Conservation (phyloP, 2,113 vertebrate species). For the Oreochromis niloticus region DNA sequence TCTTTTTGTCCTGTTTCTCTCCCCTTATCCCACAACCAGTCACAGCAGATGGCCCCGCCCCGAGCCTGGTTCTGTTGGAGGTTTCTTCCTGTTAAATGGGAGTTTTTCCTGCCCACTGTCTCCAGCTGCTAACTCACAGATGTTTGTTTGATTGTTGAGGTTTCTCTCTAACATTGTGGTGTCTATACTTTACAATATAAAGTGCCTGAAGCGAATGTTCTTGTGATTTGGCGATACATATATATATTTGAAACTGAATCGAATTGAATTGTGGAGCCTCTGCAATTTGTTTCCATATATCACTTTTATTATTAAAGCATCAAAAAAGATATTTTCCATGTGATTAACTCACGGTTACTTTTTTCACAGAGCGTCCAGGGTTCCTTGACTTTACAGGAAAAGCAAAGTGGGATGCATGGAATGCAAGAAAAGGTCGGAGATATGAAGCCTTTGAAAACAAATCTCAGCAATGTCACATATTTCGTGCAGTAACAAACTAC, state of each 20-base stretch:
- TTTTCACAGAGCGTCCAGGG: conserved; percentile 78
- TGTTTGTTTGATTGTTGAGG: no score
- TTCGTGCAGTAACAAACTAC: not conserved
- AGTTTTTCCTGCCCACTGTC: no score
- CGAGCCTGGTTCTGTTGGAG: no score
- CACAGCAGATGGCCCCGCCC: no score
- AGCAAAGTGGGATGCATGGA: conserved; percentile 91
- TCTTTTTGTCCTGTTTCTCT: no score
- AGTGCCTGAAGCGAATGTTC: no score
- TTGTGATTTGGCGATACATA: no score
- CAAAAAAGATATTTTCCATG: not conserved
- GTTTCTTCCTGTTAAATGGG: no score
- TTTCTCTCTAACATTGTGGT: no score
- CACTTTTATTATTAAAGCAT: not conserved
- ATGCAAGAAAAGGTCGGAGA: conserved; percentile 78
- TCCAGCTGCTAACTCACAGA: no score
- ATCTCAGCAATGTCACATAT: not conserved
- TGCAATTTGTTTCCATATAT: not conserved
- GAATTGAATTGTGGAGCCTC: not conserved
- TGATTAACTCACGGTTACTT: not conserved
- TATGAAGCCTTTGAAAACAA: not conserved
- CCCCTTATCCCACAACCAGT: no score
- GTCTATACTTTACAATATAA: no score
- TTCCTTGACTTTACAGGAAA: conserved; percentile 82
- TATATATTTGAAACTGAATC: accelerated